Evolutionary conservation across 2,797 vertebrate genomes (phyloP).

Genomic region (Sebastes nivosus): DNA sequence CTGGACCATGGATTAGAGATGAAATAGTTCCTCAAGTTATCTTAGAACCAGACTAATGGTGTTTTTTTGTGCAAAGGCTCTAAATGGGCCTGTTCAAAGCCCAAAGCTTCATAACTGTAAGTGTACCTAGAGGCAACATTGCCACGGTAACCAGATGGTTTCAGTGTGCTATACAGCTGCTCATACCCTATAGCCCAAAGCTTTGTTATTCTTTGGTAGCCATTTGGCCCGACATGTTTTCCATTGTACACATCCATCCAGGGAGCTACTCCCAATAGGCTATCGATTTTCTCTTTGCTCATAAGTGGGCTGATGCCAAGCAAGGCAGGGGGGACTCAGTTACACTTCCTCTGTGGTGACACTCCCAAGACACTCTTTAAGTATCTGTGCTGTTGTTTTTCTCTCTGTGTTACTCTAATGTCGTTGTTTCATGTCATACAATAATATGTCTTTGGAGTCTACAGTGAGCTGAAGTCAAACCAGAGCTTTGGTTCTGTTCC

Average conservation of each 20-base stretch:
- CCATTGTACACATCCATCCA: neutral
- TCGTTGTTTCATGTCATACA: neutral
- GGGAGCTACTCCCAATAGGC: constrained; percentile 17
- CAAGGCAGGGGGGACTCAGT: neutral
- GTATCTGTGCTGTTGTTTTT: neutral
- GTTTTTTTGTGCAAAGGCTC: neutral
- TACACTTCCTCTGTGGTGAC: constrained; percentile 7
- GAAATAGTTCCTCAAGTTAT: neutral
- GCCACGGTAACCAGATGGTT: neutral
- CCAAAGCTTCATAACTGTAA: neutral
- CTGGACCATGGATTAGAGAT: neutral
- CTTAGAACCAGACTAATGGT: neutral
- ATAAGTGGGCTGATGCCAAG: constrained; percentile 11
- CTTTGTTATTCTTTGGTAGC: constrained; percentile 1
- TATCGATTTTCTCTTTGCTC: constrained; percentile 43
- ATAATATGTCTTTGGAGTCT: neutral
- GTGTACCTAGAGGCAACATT: neutral
- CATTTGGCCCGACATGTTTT: constrained; percentile 18
- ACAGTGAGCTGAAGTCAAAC: neutral
- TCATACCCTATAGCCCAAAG: neutral
- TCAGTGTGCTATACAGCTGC: neutral
- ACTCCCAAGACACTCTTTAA: neutral
- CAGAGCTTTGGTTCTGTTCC: neutral
- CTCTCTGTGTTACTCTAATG: neutral
- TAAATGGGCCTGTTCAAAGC: neutral